Conservation (phyloP, 2,888 invertebrate species). For the Brachyopa scutellaris region DNA sequence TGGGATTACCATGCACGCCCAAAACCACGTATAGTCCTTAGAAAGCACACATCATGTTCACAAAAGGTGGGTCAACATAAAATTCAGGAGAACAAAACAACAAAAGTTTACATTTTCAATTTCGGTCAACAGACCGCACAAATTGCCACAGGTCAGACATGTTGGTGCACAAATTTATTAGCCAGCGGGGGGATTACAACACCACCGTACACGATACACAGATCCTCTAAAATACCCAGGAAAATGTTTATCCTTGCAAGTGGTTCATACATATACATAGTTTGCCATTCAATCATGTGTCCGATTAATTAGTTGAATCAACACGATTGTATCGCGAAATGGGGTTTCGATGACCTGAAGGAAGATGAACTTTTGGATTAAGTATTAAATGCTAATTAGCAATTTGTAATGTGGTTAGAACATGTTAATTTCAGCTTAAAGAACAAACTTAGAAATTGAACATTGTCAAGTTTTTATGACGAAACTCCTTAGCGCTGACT, state of each 20-base stretch:
- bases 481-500: too few species aligned
- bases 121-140: not conserved
- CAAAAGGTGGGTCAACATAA: not conserved
- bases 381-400: too few species aligned
- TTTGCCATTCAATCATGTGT: not conserved
- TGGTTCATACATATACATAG: not conserved
- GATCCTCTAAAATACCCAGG: not conserved
- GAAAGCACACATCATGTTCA: not conserved
- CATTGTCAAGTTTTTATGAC: too few species aligned
- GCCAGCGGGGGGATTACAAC: not conserved
- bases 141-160: constrained; percentile 1
- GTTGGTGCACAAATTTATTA: constrained; percentile 1
- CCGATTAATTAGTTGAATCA: too few species aligned
- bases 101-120: constrained; percentile 19
- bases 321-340: too few species aligned
- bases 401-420: too few species aligned
- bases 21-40: not conserved
- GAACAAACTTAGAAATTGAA: too few species aligned
- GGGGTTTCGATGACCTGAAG: too few species aligned
- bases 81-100: not conserved
- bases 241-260: not conserved
- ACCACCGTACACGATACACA: not conserved
- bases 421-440: too few species aligned
- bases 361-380: too few species aligned
- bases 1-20: not conserved